These are phyloP conservation scores for Papilio polytes DNA, from an alignment of 1,140 invertebrate genomes.

Conservation along the genomic window DNA sequence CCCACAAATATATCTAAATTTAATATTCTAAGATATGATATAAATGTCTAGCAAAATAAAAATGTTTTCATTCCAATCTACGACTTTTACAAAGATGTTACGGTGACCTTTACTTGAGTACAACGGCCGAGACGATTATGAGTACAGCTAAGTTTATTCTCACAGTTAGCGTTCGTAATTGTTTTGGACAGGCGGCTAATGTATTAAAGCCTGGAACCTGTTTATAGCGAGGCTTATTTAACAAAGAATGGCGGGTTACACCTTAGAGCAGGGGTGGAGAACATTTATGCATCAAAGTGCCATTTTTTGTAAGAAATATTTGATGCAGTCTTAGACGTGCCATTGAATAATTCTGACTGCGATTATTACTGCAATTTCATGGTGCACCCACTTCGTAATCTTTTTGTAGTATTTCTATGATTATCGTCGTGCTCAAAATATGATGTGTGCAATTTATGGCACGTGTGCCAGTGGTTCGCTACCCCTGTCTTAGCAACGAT, in stretches of 20 bases:
- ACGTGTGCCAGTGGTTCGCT: no score
- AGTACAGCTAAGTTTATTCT: slow-evolving; percentile 54
- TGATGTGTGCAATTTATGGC: no score
- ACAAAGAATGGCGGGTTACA: slow-evolving; percentile 18
- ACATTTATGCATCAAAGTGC: no score
- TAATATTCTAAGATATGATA: neutral
- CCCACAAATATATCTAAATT: neutral
- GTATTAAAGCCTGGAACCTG: slow-evolving; percentile 48
- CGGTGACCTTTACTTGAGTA: slow-evolving; percentile 44
- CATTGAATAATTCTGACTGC: no score
- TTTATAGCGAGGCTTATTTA: slow-evolving; percentile 15
- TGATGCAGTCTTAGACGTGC: no score
- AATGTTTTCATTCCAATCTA: slow-evolving; percentile 21
- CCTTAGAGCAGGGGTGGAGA: no score
- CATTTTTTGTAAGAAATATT: no score
- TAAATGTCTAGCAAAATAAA: slow-evolving; percentile 6
- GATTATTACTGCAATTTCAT: no score
- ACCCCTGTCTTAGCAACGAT: neutral
- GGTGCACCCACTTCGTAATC: no score
- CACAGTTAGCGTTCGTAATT: slow-evolving; percentile 58
- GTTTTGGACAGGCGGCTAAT: slow-evolving; percentile 51
- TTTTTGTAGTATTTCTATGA: no score
- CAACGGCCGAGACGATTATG: slow-evolving; percentile 49
- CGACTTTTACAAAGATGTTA: slow-evolving; percentile 39
- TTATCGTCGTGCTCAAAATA: no score